Evolutionary conservation across 2,888 invertebrate species (phyloP).

Genomic region (Drosophila vallismaia): DNA sequence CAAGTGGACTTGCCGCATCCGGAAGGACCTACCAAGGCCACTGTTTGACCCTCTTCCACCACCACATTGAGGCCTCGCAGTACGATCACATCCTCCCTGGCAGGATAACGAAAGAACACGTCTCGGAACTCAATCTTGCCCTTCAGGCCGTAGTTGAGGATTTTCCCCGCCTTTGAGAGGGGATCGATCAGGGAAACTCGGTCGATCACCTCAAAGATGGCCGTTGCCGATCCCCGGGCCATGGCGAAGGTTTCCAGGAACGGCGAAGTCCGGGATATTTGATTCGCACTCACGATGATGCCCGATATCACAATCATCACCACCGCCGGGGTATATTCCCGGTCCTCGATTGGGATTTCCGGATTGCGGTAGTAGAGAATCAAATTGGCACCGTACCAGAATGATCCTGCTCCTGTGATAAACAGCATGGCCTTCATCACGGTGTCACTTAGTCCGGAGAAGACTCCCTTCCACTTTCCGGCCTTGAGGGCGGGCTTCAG

Average conservation of each 20-base stretch:
- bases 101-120: constrained; percentile 90
- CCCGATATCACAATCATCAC: constrained; percentile 90
- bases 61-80: constrained; percentile 87
- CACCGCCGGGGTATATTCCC: constrained; percentile 88
- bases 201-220: constrained; percentile 90
- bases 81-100: constrained; percentile 88
- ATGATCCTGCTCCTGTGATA: constrained; percentile 88
- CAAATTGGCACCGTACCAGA: constrained; percentile 91
- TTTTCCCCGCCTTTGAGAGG: constrained; percentile 87
- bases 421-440: constrained; percentile 90
- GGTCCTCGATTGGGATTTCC: constrained; percentile 83
- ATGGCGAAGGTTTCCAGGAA: constrained; percentile 89
- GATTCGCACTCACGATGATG: constrained; percentile 90
- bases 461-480: constrained; percentile 87
- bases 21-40: constrained; percentile 89
- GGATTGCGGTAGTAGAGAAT: constrained; percentile 87
- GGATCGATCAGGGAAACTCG: constrained; percentile 89
- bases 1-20: constrained; percentile 93
- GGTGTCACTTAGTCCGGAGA: constrained; percentile 88
- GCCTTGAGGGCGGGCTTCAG: constrained; percentile 86
- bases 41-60: constrained; percentile 87
- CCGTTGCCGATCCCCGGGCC: constrained; percentile 89
- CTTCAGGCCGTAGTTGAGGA: constrained; percentile 84
- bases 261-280: constrained; percentile 89
- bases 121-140: constrained; percentile 89